Base-by-base conservation (phyloP, 2,113 vertebrate genomes). In the Oriolus oriolus region DNA sequence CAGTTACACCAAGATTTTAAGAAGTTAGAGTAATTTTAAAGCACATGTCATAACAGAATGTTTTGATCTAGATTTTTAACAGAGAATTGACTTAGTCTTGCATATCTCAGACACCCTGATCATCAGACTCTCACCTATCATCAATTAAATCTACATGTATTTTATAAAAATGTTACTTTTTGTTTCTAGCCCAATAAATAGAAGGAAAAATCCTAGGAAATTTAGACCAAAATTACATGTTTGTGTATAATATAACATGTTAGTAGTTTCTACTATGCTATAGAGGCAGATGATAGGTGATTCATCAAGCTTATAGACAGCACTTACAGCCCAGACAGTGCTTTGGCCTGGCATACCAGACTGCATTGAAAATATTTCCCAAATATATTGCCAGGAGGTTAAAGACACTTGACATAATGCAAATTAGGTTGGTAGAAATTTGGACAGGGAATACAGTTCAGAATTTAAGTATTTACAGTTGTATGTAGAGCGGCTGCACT, bases 21-120 rank as follows among this genome's bases (percentile, higher is more conserved):
- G 45, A 87, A 49, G 33, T 13, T 44, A 42, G 54, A 33, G 17
- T 24, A 52, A 49, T 69, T 68, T 87, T 42, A 89, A 86, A 59
- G 20, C 6, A 44, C 0, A 0, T 31, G 7, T 37, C 0, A 0
- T n/a, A 90, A 70, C 8, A 85, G 75, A 75, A 50, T 54, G 33
- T 24, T 95, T 86, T 63, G 7, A 11, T 68, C 35, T 47, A 63
- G 23, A 47, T 2, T 54, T 6, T 50, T 79, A n/a, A 31, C 26
- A 75, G 52, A 63, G 11, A 57, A n/a, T 44, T 75, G 6, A 31
- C 30, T 53, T 79, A 53, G 47, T 66, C 28, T 75, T 71, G 33
- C 35, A 68, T 17, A n/a, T 37, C 41, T 60, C 66, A 89, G 33
- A 24, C 47, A 6, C 30, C 39, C 73, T 59, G 27, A 54, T 63